Conservation (phyloP, 2,797 vertebrate species). For the Channallabes apus region DNA sequence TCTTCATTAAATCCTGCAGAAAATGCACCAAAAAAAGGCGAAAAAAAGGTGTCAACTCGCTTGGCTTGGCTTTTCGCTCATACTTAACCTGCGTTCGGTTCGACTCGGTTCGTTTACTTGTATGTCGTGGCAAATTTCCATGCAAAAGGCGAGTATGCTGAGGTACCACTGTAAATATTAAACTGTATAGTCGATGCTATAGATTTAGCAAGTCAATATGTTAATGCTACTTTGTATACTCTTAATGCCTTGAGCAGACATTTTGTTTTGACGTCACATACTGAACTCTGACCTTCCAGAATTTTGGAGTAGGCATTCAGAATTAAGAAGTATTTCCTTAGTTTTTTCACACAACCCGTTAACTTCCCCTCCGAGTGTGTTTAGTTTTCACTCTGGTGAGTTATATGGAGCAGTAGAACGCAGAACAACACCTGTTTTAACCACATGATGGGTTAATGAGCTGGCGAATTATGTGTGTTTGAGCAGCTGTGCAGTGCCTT, state of each 20-base stretch:
- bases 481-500: conserved; percentile 11
- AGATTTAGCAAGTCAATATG: neutral
- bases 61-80: too few relatives aligned
- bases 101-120: too few relatives aligned
- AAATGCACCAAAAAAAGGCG: too few relatives aligned
- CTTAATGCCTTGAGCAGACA: neutral
- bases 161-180: too few relatives aligned
- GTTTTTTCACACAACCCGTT: neutral
- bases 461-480: neutral
- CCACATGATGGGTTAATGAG: neutral
- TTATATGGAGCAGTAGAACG: neutral
- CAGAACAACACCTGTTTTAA: neutral
- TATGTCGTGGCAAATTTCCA: too few relatives aligned
- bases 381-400: neutral
- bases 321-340: neutral
- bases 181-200: neutral
- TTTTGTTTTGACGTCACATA: neutral
- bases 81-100: too few relatives aligned
- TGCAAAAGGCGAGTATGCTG: too few relatives aligned
- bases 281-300: neutral
- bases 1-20: too few relatives aligned
- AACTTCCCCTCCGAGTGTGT: neutral
- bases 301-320: neutral
- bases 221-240: neutral
- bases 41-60: too few relatives aligned